A percentile compares a stretch with the other conserved stretches of the same genome.
These are phyloP conservation scores for Pantherophis alleghaniensis DNA, from an alignment of 2,797 vertebrate genomes.

Conservation along the genomic window DNA sequence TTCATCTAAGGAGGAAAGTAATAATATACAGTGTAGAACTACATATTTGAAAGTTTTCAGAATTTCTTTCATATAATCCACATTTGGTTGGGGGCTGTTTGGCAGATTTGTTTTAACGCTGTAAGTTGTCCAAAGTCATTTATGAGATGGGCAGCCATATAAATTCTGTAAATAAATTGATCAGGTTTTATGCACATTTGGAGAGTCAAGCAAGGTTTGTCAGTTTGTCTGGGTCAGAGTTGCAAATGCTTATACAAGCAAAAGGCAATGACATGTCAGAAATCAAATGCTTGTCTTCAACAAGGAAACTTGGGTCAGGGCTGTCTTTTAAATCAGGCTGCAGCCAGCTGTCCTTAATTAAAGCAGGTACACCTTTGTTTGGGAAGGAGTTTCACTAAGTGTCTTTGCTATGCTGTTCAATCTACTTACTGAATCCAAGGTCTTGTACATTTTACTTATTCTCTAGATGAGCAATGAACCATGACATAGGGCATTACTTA, in stretches of 20 bases:
- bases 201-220: not conserved
- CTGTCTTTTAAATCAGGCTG: not conserved
- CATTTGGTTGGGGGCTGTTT: not conserved
- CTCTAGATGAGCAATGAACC: not conserved
- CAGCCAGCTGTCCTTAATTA: not conserved
- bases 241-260: not conserved
- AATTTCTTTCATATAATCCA: not conserved
- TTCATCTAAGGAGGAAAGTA: not conserved
- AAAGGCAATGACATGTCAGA: not conserved
- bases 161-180: not conserved
- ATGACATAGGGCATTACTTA: not conserved
- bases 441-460: not conserved
- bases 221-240: not conserved
- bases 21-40: not conserved
- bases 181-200: not conserved
- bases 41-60: not conserved
- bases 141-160: not conserved
- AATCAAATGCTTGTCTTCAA: not conserved
- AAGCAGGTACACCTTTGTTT: not conserved
- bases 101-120: not conserved
- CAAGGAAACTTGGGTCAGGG: not conserved
- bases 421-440: not conserved
- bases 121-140: not conserved
- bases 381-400: not conserved
- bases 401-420: not conserved